Evolutionary conservation across 1,140 invertebrate genomes (phyloP).

Genomic region (Drosophila parvula): DNA sequence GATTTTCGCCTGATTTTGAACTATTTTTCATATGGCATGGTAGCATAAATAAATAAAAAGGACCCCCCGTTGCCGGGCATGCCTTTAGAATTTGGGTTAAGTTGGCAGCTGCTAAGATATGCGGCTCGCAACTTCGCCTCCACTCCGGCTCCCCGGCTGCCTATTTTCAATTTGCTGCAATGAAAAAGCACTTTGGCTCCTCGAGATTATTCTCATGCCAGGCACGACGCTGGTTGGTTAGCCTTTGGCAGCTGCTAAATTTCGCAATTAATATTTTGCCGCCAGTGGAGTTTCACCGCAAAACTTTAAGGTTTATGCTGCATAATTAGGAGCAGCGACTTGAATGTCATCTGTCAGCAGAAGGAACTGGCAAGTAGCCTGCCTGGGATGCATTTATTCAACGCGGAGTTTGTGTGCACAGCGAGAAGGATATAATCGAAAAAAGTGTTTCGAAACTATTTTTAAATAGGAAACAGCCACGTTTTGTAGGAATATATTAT

Average conservation of each 20-base stretch:
- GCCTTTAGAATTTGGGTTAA: conserved; percentile 60
- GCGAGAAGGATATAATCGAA: not conserved
- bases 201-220: conserved; percentile 40
- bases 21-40: conserved; percentile 75
- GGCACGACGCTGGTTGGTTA: conserved; percentile 17
- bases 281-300: conserved; percentile 26
- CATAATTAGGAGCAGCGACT: conserved; percentile 64
- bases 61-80: conserved; percentile 21
- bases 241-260: conserved; percentile 62
- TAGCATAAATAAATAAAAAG: conserved; percentile 75
- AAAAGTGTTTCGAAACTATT: not conserved
- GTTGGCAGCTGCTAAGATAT: conserved; percentile 62
- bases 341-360: conserved; percentile 56
- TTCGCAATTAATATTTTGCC: conserved; percentile 68
- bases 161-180: conserved; percentile 53
- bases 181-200: conserved; percentile 39
- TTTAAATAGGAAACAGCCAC: not conserved
- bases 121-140: conserved; percentile 44
- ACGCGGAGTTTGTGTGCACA: conserved; percentile 1
- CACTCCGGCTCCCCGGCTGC: conserved; percentile 1
- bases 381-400: conserved; percentile 35
- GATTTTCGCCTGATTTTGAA: conserved; percentile 71
- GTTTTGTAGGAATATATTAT: not conserved
- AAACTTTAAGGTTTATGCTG: conserved; percentile 51
- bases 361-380: conserved; percentile 29